Evolutionary conservation across 2,113 vertebrate genomes (phyloP), one percentile per base, ranked within the genome.

Genomic region (Prionailurus viverrinus): DNA sequence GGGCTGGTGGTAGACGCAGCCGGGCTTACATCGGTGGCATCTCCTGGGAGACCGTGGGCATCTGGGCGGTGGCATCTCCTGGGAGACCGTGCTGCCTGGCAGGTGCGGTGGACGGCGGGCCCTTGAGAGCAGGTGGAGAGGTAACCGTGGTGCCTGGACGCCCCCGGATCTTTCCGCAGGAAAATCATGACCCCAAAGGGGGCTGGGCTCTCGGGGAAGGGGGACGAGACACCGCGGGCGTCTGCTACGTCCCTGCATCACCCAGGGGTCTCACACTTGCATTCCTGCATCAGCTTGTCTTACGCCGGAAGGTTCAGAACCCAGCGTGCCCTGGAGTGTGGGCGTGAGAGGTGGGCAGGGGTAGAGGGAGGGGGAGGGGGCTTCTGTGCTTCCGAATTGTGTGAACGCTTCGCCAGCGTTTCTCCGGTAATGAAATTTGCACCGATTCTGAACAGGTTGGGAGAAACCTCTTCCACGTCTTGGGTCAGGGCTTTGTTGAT

Each of bases 1-100:
- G 5, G n/a, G 0, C 4, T 0, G 25, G 31, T 3, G 0, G 21
- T 0, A 7, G 45, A 23, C 8, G 1, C 7, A 10, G 16, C 39
- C 4, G 4, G 48, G 0, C 4, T 21, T 27, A 25, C 12, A n/a
- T n/a, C n/a, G n/a, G 0, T 4, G 10, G 65, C 33, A 7, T 10
- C 39, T 21, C 27, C 3, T 14, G 1, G 4, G 11, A 15, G 12
- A 19, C 21, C 21, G 27, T 0, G 4, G n/a, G n/a, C n/a, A n/a
- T n/a, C n/a, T n/a, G n/a, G n/a, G n/a, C n/a, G n/a, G 0, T 4
- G 10, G 65, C 33, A 7, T 10, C 39, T 21, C 27, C 3, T 14
- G 1, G 4, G 11, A 15, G 12, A 19, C 21, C 21, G 27, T 0
- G 4, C 21, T 9, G 27, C 69, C 29, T 0, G 11, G 16, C 58